Conservation (phyloP, 1,140 invertebrate species). For the Heterodera schachtii region DNA sequence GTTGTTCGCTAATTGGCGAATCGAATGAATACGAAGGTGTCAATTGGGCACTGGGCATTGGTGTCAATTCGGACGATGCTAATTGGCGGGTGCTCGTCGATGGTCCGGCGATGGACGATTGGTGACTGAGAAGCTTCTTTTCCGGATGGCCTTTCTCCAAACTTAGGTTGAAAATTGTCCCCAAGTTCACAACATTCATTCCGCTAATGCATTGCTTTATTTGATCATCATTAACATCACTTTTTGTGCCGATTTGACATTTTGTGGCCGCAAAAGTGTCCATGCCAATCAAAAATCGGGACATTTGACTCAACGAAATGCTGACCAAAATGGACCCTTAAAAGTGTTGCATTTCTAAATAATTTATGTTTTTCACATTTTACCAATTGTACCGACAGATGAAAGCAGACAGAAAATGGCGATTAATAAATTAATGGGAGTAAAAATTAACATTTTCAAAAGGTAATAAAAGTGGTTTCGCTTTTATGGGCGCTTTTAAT, state of each 20-base stretch:
- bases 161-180: not conserved
- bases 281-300: not conserved
- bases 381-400: too few species aligned
- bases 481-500: too few species aligned
- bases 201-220: not conserved
- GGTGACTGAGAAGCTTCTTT: not conserved
- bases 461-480: too few species aligned
- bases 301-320: not conserved
- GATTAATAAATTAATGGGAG: too few species aligned
- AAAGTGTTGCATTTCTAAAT: too few species aligned
- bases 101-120: too few species aligned
- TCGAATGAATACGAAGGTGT: too few species aligned
- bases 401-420: too few species aligned
- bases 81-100: too few species aligned
- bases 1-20: too few species aligned
- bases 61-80: not conserved
- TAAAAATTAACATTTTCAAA: too few species aligned
- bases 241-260: not conserved
- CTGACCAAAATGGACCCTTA: not conserved
- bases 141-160: not conserved
- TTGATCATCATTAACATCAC: not conserved
- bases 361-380: too few species aligned
- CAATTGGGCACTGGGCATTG: not conserved
- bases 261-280: not conserved
- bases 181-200: not conserved